Evolutionary conservation across 2,113 vertebrate genomes (phyloP).

Genomic region (Lasiurus borealis): DNA sequence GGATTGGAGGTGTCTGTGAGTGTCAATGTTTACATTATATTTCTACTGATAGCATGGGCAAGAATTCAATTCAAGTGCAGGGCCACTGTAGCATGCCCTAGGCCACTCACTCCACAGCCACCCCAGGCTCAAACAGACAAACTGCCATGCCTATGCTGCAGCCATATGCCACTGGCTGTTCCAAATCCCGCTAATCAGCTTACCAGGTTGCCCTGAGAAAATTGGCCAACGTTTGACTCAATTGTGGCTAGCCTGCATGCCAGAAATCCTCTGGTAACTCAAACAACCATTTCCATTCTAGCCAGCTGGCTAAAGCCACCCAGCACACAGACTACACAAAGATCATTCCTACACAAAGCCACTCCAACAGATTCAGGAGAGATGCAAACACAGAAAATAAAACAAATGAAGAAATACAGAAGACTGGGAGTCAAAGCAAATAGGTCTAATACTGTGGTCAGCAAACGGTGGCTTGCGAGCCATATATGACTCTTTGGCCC

Average conservation of each 20-base stretch:
- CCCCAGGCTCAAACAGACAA: background rate
- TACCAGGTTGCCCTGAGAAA: background rate
- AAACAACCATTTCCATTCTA: background rate
- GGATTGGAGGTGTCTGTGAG: background rate
- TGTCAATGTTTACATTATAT: background rate
- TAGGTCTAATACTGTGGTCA: background rate
- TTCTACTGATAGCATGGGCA: background rate
- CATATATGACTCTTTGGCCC: no score
- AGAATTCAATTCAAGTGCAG: background rate
- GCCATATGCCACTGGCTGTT: background rate
- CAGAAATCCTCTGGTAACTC: background rate
- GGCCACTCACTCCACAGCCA: background rate
- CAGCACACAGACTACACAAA: background rate
- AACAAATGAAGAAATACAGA: background rate
- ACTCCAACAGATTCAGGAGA: background rate
- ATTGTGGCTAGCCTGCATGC: background rate
- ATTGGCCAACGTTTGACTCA: background rate
- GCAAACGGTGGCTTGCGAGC: no score
- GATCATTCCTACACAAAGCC: background rate
- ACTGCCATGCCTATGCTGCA: background rate
- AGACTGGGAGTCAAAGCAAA: background rate
- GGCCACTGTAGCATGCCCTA: background rate
- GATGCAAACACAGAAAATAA: background rate
- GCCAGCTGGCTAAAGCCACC: background rate
- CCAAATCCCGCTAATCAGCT: background rate